A percentile compares a stretch with the other conserved stretches of the same genome.
Conservation (phyloP, 2,113 vertebrate species). For the Strigops habroptila region DNA sequence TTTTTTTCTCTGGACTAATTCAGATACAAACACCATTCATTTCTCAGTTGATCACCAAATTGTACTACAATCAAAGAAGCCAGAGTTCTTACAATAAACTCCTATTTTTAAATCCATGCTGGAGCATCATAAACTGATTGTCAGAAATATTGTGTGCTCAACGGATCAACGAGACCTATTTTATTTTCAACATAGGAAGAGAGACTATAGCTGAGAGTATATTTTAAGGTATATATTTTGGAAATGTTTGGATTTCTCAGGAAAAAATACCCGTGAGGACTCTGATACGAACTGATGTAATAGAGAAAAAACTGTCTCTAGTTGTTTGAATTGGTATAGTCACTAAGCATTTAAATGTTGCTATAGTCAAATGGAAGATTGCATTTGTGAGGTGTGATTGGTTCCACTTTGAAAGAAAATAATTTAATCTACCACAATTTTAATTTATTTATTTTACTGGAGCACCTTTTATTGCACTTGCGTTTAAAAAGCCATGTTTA, state of each 20-base stretch:
- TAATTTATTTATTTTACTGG: background rate
- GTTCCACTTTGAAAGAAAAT: background rate
- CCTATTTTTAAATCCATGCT: background rate
- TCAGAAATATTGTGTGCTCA: background rate
- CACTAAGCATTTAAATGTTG: background rate
- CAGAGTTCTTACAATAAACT: background rate
- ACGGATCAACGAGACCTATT: background rate
- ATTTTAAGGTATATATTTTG: background rate
- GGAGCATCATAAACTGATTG: background rate
- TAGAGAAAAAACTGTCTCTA: background rate
- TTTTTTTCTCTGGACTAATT: background rate
- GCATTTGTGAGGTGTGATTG: background rate
- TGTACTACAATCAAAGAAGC: background rate
- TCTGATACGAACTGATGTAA: background rate
- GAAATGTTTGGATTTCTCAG: background rate
- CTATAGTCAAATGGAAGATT: background rate
- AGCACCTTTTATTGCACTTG: background rate
- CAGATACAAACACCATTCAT: background rate
- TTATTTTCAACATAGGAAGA: background rate
- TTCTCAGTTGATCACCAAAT: background rate
- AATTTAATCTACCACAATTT: background rate
- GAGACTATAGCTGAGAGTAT: background rate
- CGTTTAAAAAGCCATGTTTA: background rate
- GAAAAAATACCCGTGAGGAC: background rate
- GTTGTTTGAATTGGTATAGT: background rate